Evolutionary conservation across 2,888 invertebrate species (phyloP).

Genomic region (Linhomoeus sp.): DNA sequence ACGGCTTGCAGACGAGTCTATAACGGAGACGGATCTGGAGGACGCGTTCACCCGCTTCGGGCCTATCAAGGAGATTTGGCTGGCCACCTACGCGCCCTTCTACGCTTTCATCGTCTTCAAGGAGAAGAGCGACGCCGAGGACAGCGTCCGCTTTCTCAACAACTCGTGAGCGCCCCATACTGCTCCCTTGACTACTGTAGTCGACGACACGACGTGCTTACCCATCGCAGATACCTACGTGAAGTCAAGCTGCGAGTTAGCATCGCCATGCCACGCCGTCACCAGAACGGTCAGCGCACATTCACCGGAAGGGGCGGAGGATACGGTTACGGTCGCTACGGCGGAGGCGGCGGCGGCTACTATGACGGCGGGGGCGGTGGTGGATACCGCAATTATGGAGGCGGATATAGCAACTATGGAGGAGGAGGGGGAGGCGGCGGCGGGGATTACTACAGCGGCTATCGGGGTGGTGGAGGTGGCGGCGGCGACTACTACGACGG

Average conservation of each 20-base stretch:
- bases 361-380: neutral
- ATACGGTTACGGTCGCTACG: neutral
- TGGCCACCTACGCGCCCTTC: conserved; percentile 7
- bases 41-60: conserved; percentile 7
- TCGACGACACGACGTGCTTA: neutral
- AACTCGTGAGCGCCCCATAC: conserved; percentile 1
- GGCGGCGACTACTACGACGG: neutral
- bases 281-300: neutral
- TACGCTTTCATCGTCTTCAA: conserved; percentile 6
- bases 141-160: conserved; percentile 4
- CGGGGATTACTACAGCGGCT: neutral
- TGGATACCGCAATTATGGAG: too few relatives aligned
- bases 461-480: too few relatives aligned
- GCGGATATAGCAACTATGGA: neutral
- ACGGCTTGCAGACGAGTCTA: conserved; percentile 2
- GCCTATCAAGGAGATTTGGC: conserved; percentile 7
- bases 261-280: conserved; percentile 7
- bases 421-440: conserved; percentile 1
- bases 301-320: neutral
- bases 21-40: conserved; percentile 6
- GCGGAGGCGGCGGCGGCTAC: conserved; percentile 1
- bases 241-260: conserved; percentile 5
- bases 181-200: neutral
- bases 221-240: conserved; percentile 4
- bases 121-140: conserved; percentile 5